Conservation (phyloP, 92 coral and sea anemone species). For the Porites divaricata region DNA sequence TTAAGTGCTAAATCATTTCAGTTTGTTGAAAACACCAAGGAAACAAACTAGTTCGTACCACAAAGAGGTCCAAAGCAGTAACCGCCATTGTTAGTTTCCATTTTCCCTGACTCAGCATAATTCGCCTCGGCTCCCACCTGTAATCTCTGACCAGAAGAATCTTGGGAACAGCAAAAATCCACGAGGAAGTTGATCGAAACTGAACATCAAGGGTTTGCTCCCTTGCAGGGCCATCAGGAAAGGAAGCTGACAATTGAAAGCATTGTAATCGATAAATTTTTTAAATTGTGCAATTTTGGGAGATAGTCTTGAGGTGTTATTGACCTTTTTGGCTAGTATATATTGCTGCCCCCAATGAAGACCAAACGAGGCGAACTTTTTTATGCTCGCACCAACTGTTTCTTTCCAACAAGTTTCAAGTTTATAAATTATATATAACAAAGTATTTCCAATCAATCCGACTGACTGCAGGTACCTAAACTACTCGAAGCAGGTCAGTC, state of each 20-base stretch:
- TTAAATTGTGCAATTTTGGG: too few relatives aligned
- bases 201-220: conserved; percentile 68
- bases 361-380: too few relatives aligned
- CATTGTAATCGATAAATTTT: neutral
- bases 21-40: neutral
- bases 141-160: conserved; percentile 71
- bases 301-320: too few relatives aligned
- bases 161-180: conserved; percentile 68
- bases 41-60: conserved; percentile 25
- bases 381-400: too few relatives aligned
- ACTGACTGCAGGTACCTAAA: too few relatives aligned
- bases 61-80: conserved; percentile 78
- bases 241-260: conserved; percentile 49
- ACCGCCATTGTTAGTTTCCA: conserved; percentile 82
- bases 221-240: conserved; percentile 77
- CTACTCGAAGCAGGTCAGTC: too few relatives aligned
- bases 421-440: too few relatives aligned
- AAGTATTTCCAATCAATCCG: too few relatives aligned
- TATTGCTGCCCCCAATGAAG: too few relatives aligned
- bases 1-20: neutral
- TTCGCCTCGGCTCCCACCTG: conserved; percentile 70
- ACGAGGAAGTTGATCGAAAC: conserved; percentile 86
- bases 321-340: too few relatives aligned
- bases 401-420: too few relatives aligned
- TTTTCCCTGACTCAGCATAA: conserved; percentile 88